Base-by-base conservation (phyloP, 2,888 invertebrate species). In the Temnothorax rugatulus region DNA sequence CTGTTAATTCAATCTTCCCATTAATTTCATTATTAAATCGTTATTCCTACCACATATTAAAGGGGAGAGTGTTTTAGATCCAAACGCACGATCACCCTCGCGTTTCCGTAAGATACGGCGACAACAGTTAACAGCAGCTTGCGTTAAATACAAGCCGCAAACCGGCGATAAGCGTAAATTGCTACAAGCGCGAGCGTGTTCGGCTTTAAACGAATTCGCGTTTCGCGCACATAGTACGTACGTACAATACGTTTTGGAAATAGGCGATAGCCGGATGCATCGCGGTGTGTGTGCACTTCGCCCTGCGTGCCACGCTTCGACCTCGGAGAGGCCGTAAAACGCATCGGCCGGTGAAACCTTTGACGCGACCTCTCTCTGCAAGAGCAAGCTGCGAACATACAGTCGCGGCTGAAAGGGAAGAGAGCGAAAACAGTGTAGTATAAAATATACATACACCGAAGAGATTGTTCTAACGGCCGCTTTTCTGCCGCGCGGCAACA, bases 291-390 rank as follows among this genome's bases (percentile, higher is more conserved):
- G 47, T 69, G 71, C 84, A 63, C 85, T 86, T 86, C 63, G 44
- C 34, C n/a, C 25, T 44, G 47, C 7, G 50, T 29, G 29, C 15
- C 29, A 50, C 18, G 34, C 59, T 34, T 34, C 41, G 68, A 34
- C 15, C 18, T 4, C 21, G 75, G 81, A 81, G 73, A 82, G 75
- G 75, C 61, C 87, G 77, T 90, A 91, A 89, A 89, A 86, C 76
- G 85, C 73, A 79, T 82, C 85, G 71, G 47, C 79, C 77, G 82
- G 84, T 82, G 83, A 89, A 87, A 89, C 82, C 87, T 89, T 88
- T 86, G 84, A 87, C 83, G 84, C 79, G 75, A 83, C 68, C 73
- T 83, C 66, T 83, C 79, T 73, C 41, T 54, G 52, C 76, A 76
- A 71, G 76, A 76, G 69, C 79, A 69, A 63, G 41, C 83, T 34